A percentile compares a stretch with the other conserved stretches of the same genome.
Conservation (phyloP, 2,113 vertebrate species). For the Sinosuthora webbiana region DNA sequence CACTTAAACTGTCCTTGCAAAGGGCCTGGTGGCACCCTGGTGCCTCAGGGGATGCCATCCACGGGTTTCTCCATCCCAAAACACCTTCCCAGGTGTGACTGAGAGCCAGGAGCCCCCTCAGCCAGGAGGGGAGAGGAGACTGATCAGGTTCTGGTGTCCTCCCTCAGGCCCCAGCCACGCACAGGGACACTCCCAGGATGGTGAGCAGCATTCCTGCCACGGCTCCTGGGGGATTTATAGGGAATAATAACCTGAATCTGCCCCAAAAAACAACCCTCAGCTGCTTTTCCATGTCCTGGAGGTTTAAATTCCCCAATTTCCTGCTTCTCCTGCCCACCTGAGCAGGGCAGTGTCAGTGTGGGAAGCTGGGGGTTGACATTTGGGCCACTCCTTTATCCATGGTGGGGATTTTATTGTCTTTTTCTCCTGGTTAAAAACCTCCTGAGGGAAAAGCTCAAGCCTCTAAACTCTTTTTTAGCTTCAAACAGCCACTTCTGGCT, state of each 20-base stretch:
- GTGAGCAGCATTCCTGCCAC: conserved; percentile 64
- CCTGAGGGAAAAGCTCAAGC: background rate
- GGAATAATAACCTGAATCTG: accelerated
- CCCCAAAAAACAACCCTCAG: background rate
- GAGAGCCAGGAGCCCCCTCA: background rate
- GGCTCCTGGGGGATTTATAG: conserved; percentile 71
- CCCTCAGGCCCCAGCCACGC: conserved; percentile 77
- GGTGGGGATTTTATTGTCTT: background rate
- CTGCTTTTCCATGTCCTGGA: accelerated
- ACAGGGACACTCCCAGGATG: conserved; percentile 80
- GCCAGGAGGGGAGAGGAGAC: accelerated
- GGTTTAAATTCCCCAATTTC: accelerated
- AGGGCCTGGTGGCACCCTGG: background rate
- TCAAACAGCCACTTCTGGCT: background rate
- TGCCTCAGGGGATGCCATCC: background rate
- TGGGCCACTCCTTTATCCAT: background rate
- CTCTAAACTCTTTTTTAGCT: background rate
- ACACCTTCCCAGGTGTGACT: background rate
- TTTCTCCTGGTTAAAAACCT: background rate
- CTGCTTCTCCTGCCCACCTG: background rate
- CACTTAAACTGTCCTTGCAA: accelerated
- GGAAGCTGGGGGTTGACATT: background rate
- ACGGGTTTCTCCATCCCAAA: accelerated
- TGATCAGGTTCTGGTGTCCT: background rate
- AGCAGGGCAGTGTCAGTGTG: background rate